phyloP scores from a whole-genome alignment of 2,113 vertebrate species.

The Lepisosteus osseus region DNA sequence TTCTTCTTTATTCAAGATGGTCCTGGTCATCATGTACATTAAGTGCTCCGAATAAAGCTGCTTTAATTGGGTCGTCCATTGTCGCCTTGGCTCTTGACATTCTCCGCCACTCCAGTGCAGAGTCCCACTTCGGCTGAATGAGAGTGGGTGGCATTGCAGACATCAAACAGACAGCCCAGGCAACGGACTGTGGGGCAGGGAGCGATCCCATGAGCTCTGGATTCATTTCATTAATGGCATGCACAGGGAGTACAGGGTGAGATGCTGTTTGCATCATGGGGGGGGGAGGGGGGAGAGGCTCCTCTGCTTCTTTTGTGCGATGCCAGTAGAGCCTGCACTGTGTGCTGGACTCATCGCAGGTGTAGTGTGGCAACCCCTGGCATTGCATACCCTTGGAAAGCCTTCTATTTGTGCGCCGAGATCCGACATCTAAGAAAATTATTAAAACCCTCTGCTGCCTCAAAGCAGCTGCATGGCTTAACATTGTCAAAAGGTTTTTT shows the following conservation, averaged over 20 bases:
- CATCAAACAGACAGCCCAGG: constrained; percentile 2
- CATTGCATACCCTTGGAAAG: constrained; percentile 79
- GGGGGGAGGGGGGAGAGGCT: background rate
- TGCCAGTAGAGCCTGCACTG: background rate
- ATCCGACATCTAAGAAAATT: constrained; percentile 77
- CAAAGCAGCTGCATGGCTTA: constrained; percentile 75
- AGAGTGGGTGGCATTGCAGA: background rate
- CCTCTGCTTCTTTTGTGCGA: constrained; percentile 1
- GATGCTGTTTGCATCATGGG: background rate
- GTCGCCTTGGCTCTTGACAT: too few relatives aligned
- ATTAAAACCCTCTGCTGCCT: constrained; percentile 71
- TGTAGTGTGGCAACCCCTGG: constrained; percentile 68
- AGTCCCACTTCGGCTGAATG: too few relatives aligned
- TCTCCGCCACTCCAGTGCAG: too few relatives aligned
- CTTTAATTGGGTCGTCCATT: too few relatives aligned
- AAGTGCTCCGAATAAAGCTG: too few relatives aligned
- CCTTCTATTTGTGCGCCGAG: constrained; percentile 57
- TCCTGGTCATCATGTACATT: too few relatives aligned
- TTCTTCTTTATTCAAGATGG: too few relatives aligned
- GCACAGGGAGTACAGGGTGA: background rate
- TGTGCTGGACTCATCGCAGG: constrained; percentile 38
- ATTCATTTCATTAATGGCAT: background rate
- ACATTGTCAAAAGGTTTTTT: constrained; percentile 74
- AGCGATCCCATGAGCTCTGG: background rate
- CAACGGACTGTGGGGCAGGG: background rate